phyloP scores from a whole-genome alignment of 2,113 vertebrate genomes.

The Chloebia gouldiae region DNA sequence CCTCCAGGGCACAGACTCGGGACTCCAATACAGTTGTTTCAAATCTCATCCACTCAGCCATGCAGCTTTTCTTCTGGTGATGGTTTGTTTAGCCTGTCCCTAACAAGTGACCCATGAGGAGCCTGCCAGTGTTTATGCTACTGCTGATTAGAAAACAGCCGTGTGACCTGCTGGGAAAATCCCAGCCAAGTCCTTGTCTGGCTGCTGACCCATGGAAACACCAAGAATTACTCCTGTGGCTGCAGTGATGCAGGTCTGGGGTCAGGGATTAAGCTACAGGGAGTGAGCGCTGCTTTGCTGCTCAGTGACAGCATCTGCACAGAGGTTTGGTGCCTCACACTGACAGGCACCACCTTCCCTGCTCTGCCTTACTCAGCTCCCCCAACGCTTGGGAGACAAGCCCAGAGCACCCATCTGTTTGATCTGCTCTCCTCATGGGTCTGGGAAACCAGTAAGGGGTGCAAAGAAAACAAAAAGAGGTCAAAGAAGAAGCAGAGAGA shows the following conservation, averaged over 20 bases:
- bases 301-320: neutral
- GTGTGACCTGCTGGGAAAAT: conserved; percentile 30
- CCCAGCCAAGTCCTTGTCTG: conserved; percentile 40
- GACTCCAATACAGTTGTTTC: neutral
- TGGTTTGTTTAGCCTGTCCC: conserved; percentile 58
- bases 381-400: neutral
- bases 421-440: neutral
- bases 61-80: conserved; percentile 29
- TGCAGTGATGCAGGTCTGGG: conserved; percentile 13
- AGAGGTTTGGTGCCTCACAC: neutral
- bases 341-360: neutral
- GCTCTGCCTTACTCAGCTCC: neutral
- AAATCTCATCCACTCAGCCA: conserved; percentile 9
- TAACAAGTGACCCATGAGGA: conserved; percentile 51
- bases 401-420: neutral
- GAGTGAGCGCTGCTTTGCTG: neutral
- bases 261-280: conserved; percentile 33
- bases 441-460: neutral
- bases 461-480: neutral
- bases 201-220: conserved; percentile 43
- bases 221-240: neutral
- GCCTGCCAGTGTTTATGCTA: conserved; percentile 38
- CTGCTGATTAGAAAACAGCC: neutral
- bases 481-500: neutral
- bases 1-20: conserved; percentile 5